These are phyloP conservation scores for Lucilia sericata DNA, from an alignment of 1,140 invertebrate species.

Conservation along the genomic window DNA sequence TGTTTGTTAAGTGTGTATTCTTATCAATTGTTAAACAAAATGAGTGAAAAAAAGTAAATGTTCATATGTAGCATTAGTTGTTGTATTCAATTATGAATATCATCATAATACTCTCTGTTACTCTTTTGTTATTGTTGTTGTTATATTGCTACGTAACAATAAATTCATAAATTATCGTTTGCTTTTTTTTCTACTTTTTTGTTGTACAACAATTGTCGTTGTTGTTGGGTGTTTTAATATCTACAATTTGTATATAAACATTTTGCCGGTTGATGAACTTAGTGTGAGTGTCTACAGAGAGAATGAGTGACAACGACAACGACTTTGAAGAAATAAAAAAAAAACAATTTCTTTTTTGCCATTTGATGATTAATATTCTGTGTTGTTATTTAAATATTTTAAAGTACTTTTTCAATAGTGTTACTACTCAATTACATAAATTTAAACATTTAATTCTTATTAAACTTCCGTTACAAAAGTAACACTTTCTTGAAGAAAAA, in stretches of 20 bases:
- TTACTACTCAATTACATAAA: neutral
- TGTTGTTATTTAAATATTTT: neutral
- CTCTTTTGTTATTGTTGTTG: no score
- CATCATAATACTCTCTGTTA: neutral
- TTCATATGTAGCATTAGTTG: no score
- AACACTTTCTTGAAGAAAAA: no score
- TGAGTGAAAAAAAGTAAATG: neutral
- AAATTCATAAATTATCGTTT: conserved; percentile 3
- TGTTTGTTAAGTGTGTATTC: neutral
- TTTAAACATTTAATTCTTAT: no score
- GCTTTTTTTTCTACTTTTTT: neutral
- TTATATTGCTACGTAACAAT: neutral
- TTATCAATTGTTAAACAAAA: conserved; percentile 27
- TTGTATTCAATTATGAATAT: no score
- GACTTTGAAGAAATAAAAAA: no score
- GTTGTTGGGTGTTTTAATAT: conserved; percentile 1
- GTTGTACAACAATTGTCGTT: no score
- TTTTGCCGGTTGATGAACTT: conserved; percentile 25
- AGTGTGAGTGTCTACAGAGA: neutral
- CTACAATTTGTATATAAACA: neutral
- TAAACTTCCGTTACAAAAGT: no score
- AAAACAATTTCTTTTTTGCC: neutral
- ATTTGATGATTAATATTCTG: neutral
- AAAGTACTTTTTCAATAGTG: neutral
- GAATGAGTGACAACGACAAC: no score